These are phyloP conservation scores for Acipenser oxyrinchus DNA, from an alignment of 2,797 vertebrate genomes.

Conservation along the genomic window DNA sequence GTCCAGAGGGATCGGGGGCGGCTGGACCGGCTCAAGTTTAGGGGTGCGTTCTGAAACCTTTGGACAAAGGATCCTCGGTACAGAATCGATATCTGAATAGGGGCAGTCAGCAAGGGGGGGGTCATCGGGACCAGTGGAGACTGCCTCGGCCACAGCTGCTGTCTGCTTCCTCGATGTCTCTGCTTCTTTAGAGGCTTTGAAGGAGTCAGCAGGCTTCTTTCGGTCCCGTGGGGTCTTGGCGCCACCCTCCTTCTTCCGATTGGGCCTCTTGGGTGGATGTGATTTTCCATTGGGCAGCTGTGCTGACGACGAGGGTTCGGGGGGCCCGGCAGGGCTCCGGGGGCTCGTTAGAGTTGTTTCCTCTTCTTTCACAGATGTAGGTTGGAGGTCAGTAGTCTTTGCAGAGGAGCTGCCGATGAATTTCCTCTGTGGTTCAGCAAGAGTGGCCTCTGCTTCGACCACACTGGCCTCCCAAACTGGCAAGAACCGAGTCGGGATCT, in stretches of 20 bases:
- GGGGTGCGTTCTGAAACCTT: conserved; percentile 53
- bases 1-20: conserved; percentile 11
- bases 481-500: conserved; percentile 87
- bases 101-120: conserved; percentile 45
- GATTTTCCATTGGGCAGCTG: conserved; percentile 41
- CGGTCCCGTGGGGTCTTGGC: conserved; percentile 43
- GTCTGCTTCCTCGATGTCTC: conserved; percentile 33
- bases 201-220: conserved; percentile 45
- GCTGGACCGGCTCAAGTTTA: conserved; percentile 29
- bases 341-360: conserved; percentile 23
- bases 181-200: conserved; percentile 36
- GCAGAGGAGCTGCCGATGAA: conserved; percentile 29
- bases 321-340: conserved; percentile 24
- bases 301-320: conserved; percentile 23
- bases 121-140: conserved; percentile 42
- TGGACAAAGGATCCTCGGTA: conserved; percentile 65
- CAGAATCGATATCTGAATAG: conserved; percentile 62
- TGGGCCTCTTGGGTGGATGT: conserved; percentile 28
- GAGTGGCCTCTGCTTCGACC: conserved; percentile 75
- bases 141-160: conserved; percentile 27
- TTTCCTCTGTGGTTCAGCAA: conserved; percentile 60
- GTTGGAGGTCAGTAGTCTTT: conserved; percentile 36
- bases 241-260: conserved; percentile 39
- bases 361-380: conserved; percentile 34
- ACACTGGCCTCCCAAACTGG: conserved; percentile 84